phyloP scores from a whole-genome alignment of 2,797 vertebrate species.

The Oreochromis grahami region DNA sequence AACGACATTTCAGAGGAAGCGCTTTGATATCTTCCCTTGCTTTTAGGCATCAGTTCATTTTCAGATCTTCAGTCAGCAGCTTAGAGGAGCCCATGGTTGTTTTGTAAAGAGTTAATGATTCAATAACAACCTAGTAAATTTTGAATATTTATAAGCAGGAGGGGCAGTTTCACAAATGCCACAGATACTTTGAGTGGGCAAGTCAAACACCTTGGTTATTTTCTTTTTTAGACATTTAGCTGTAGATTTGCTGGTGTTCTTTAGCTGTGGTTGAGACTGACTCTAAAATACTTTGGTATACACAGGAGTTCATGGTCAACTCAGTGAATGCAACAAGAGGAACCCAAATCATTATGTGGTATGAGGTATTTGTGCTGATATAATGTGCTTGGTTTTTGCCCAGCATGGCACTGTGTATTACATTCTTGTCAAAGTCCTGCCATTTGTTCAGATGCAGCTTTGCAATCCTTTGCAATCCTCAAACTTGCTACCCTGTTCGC shows the following conservation, averaged over 20 bases:
- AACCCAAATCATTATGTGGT: not conserved
- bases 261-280: not conserved
- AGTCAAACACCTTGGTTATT: not conserved
- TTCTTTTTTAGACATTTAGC: not conserved
- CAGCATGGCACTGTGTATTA: not conserved
- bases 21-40: not conserved
- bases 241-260: not conserved
- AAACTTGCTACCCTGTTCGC: not conserved
- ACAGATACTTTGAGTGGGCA: not conserved
- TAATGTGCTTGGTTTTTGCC: not conserved
- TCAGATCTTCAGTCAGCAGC: not conserved
- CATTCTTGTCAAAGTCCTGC: not conserved
- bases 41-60: not conserved
- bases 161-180: not conserved
- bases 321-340: not conserved
- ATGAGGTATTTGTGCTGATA: not conserved
- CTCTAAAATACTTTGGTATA: not conserved
- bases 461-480: not conserved
- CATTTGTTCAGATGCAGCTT: not conserved
- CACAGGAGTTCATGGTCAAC: not conserved
- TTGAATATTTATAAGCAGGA: not conserved
- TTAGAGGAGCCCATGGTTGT: not conserved
- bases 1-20: not conserved
- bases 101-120: not conserved
- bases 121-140: not conserved